Evolutionary conservation across 2,888 invertebrate genomes (phyloP).

Genomic region (Eilema depressum): DNA sequence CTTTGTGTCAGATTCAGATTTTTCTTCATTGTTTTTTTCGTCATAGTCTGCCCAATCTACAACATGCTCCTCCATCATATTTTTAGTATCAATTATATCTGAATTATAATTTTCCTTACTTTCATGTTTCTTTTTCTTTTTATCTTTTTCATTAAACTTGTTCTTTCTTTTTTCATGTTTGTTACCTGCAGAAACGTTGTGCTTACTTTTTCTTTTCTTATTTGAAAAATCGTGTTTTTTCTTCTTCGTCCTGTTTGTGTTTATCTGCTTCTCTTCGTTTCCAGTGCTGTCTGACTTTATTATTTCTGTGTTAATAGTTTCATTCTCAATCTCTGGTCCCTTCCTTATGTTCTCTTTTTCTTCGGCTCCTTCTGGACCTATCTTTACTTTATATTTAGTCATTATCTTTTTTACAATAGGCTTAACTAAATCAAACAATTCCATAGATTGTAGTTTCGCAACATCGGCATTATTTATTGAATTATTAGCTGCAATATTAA

Average conservation of each 20-base stretch:
- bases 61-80: not conserved
- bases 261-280: not conserved
- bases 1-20: not conserved
- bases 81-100: not conserved
- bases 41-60: not conserved
- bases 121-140: not conserved
- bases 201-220: too few relatives aligned
- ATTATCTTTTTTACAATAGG: constrained; percentile 8
- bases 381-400: not conserved
- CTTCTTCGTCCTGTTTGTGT: not conserved
- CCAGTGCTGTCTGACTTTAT: not conserved
- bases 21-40: not conserved
- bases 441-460: not conserved
- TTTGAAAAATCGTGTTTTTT: not conserved
- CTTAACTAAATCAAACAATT: constrained; percentile 5
- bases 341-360: not conserved
- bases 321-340: not conserved
- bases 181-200: too few relatives aligned
- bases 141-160: not conserved
- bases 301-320: not conserved
- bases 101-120: not conserved
- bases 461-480: not conserved
- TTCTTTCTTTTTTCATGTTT: not conserved
- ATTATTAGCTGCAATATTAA: not conserved
- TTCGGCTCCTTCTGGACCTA: not conserved